Evolutionary conservation across 2,113 vertebrate species (phyloP), one percentile per base, ranked within the genome.

Genomic region (Athene cunicularia): DNA sequence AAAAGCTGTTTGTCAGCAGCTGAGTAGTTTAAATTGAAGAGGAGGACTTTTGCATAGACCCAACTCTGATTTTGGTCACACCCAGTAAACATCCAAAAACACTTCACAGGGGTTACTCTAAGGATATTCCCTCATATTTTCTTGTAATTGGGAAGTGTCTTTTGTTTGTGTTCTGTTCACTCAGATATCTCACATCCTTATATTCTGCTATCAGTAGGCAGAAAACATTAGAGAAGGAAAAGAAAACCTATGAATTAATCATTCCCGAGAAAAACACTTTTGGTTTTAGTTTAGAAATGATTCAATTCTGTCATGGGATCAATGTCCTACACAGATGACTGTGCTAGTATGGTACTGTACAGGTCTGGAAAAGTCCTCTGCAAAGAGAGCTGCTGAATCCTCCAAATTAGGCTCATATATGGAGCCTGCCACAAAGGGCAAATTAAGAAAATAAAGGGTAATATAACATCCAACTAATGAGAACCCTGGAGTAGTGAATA

Each of bases 381-480:
- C 50, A 62, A 74, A 90, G 18, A 93, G 12, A 94, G 43, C 9
- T 82, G 80, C 49, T 79, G 83, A 86, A 91, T 86, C 30, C 35
- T 90, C 41, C 58, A 70, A 81, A 93, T 94, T 93, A 93, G 50
- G 62, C 49, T 59, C 50, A 85, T 41, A 85, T 47, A 73, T 11
- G 4, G 28, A 83, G 55, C 58, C 84, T 91, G 84, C 22, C 62
- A 59, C 81, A 96, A 88, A 86, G 9, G 33, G 26, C 55, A 93
- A 96, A 83, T 94, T 93, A 94, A 93, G 84, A 62, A 95, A 96
- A 94, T 74, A 89, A 91, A 76, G 9, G 24, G 23, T 70, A 83
- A 76, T 66, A 37, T 24, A 88, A 80, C 81, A 82, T 68, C 41
- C 84, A 91, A 15, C 75, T 96, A 97, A 96, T 91, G 70, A 96